Percentiles rank a stretch among this genome's conserved stretches.
Conservation (phyloP, 2,797 vertebrate species). For the Falco peregrinus region DNA sequence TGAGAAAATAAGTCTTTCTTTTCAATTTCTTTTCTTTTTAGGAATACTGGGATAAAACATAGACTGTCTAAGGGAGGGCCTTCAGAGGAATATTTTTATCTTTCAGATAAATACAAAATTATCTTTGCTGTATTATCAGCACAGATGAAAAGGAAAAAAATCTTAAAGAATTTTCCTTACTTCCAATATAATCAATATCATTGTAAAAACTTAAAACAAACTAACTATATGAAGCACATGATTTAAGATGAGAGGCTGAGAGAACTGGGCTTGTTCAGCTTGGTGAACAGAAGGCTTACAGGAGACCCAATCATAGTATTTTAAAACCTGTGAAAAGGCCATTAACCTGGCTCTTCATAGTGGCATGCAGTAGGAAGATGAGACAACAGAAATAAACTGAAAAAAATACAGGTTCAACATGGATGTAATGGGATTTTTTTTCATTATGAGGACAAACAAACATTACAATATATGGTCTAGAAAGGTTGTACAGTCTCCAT, state of each 20-base stretch:
- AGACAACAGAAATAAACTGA: background rate
- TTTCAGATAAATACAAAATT: background rate
- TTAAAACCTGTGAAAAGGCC: background rate
- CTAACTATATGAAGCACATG: background rate
- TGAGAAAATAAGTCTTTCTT: background rate
- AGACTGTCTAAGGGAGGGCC: background rate
- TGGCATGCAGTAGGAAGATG: background rate
- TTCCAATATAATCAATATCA: background rate
- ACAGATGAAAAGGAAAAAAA: background rate
- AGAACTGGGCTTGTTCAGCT: background rate
- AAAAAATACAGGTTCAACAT: background rate
- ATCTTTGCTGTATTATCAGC: background rate
- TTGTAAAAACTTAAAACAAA: background rate
- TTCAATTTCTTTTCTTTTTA: background rate
- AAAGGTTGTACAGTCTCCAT: background rate
- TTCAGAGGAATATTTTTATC: background rate
- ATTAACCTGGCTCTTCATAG: background rate
- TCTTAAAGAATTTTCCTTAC: background rate
- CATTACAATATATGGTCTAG: background rate
- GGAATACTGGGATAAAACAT: background rate
- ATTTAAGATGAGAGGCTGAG: background rate
- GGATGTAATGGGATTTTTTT: background rate
- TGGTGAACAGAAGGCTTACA: background rate
- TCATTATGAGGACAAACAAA: background rate
- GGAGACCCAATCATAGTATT: background rate